A percentile compares a stretch with the other conserved stretches of the same genome.
Conservation (phyloP, 2,888 invertebrate genomes). For the Cordylochernes scorpioides region DNA sequence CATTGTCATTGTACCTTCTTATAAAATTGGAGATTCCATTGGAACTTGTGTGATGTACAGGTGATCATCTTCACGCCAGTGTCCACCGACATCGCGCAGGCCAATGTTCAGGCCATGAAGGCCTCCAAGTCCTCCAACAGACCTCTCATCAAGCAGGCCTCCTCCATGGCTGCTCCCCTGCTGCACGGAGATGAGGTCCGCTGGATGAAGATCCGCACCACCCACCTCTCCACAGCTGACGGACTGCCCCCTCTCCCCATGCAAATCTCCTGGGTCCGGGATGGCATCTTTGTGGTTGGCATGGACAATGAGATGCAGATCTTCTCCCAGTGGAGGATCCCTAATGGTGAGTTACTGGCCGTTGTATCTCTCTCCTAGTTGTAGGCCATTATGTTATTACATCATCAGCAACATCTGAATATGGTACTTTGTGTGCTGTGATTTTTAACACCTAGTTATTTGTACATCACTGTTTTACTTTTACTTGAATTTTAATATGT, state of each 20-base stretch:
- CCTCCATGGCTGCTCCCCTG: slow-evolving; percentile 61
- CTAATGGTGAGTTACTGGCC: too few relatives aligned
- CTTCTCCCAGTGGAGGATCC: slow-evolving; percentile 77
- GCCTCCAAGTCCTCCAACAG: slow-evolving; percentile 33
- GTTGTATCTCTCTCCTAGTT: too few relatives aligned
- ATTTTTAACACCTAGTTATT: too few relatives aligned
- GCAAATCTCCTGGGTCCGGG: slow-evolving; percentile 95
- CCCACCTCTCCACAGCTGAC: slow-evolving; percentile 73
- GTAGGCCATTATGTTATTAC: too few relatives aligned
- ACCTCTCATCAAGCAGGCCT: slow-evolving; percentile 62
- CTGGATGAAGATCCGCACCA: slow-evolving; percentile 82
- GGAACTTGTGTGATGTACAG: slow-evolving; percentile 17
- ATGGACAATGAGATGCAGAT: slow-evolving; percentile 99
- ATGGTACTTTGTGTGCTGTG: too few relatives aligned
- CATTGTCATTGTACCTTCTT: too few relatives aligned
- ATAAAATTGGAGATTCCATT: too few relatives aligned
- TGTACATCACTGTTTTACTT: too few relatives aligned
- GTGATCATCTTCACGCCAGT: slow-evolving; percentile 75
- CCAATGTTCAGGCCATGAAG: slow-evolving; percentile 47
- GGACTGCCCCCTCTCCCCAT: slow-evolving; percentile 86
- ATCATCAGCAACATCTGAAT: too few relatives aligned
- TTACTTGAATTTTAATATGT: too few relatives aligned
- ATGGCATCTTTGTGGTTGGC: slow-evolving; percentile 87
- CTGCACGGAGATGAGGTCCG: slow-evolving; percentile 62
- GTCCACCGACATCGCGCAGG: slow-evolving; percentile 76